These are phyloP conservation scores for Trisateles emortualis DNA, from an alignment of 2,888 invertebrate species.

Conservation along the genomic window DNA sequence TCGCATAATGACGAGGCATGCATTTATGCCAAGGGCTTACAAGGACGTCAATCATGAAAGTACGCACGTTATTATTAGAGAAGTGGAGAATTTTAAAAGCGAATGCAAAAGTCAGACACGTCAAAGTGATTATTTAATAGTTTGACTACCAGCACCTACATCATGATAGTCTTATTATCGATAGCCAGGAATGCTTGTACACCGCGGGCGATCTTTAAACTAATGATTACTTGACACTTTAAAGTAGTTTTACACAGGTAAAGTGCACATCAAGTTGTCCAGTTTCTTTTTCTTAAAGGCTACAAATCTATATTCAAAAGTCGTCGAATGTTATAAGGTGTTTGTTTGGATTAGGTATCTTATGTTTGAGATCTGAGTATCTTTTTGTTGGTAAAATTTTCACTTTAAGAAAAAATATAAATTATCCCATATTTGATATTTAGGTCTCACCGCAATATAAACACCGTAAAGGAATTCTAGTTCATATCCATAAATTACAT, in stretches of 20 bases:
- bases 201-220: conserved; percentile 13
- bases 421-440: neutral
- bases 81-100: conserved; percentile 33
- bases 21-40: conserved; percentile 45
- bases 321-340: too few relatives aligned
- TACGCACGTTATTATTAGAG: conserved; percentile 23
- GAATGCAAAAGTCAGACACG: conserved; percentile 20
- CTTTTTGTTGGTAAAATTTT: too few relatives aligned
- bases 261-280: too few relatives aligned
- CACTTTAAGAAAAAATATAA: too few relatives aligned
- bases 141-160: conserved; percentile 14
- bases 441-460: neutral
- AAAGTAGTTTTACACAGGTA: neutral
- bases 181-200: conserved; percentile 11
- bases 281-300: too few relatives aligned
- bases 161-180: neutral
- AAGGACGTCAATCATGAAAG: conserved; percentile 42
- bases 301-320: too few relatives aligned
- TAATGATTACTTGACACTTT: neutral
- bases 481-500: conserved; percentile 36
- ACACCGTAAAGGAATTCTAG: conserved; percentile 1
- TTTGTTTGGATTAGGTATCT: too few relatives aligned
- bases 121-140: conserved; percentile 26
- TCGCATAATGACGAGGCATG: conserved; percentile 37
- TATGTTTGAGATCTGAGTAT: too few relatives aligned